Evolutionary conservation across 2,797 vertebrate species (phyloP).

Genomic region (Darevskia nairensis): DNA sequence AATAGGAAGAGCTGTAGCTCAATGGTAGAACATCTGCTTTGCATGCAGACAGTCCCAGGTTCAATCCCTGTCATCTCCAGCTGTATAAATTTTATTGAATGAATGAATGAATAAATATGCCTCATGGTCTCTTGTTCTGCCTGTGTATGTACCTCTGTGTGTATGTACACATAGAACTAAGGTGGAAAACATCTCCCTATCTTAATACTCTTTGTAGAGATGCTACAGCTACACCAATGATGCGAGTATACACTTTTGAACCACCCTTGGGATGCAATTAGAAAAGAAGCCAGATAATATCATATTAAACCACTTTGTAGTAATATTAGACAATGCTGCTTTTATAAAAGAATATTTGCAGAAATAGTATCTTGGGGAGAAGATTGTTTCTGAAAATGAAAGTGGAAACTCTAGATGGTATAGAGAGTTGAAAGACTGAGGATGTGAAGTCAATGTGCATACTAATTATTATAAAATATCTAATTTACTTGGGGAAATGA

Average conservation of each 20-base stretch:
- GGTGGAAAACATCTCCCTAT: background rate
- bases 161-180: too few species aligned
- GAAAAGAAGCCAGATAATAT: background rate
- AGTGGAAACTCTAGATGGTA: background rate
- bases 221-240: background rate
- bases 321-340: background rate
- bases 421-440: background rate
- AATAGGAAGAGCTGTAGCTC: background rate
- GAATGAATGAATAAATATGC: background rate
- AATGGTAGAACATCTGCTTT: too few species aligned
- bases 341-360: background rate
- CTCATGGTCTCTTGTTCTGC: background rate
- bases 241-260: background rate
- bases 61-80: too few species aligned
- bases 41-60: too few species aligned
- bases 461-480: slow-evolving; percentile 2
- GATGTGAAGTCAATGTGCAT: slow-evolving; percentile 6
- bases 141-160: background rate
- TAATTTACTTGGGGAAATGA: background rate
- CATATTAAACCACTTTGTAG: background rate
- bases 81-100: too few species aligned
- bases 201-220: background rate
- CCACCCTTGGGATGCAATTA: background rate
- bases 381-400: background rate
- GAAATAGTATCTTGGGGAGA: background rate